Conservation (phyloP, 2,797 vertebrate species). For the Sarcoramphus papa region DNA sequence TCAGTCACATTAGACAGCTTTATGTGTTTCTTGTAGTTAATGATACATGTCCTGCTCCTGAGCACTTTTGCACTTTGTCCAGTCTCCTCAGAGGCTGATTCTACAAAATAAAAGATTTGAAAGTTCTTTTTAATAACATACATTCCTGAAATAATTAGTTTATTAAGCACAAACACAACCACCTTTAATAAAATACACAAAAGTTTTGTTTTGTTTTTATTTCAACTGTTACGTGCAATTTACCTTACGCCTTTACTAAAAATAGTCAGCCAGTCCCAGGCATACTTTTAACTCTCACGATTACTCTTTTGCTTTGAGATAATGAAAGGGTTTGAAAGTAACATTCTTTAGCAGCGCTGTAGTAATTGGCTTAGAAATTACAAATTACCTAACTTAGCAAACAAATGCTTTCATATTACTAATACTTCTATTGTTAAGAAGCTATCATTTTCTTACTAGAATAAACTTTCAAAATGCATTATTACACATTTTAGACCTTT, state of each 20-base stretch:
- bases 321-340: not conserved
- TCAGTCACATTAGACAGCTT: constrained; percentile 1
- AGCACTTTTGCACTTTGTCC: constrained; percentile 62
- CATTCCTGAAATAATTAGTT: not conserved
- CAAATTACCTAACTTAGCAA: not conserved
- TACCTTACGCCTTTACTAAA: not conserved
- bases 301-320: not conserved
- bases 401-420: not conserved
- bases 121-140: not conserved
- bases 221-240: not conserved
- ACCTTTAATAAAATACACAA: not conserved
- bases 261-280: not conserved
- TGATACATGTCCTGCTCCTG: constrained; percentile 67
- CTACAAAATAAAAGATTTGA: constrained; percentile 27
- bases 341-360: not conserved
- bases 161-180: not conserved
- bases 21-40: constrained; percentile 70
- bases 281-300: not conserved
- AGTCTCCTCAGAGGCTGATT: constrained; percentile 53
- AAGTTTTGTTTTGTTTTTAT: not conserved
- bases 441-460: not conserved
- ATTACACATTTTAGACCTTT: not conserved
- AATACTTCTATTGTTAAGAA: not conserved
- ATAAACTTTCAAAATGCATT: not conserved
- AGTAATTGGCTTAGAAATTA: not conserved